phyloP scores from a whole-genome alignment of 1,140 invertebrate species.

The Drosophila elegans region DNA sequence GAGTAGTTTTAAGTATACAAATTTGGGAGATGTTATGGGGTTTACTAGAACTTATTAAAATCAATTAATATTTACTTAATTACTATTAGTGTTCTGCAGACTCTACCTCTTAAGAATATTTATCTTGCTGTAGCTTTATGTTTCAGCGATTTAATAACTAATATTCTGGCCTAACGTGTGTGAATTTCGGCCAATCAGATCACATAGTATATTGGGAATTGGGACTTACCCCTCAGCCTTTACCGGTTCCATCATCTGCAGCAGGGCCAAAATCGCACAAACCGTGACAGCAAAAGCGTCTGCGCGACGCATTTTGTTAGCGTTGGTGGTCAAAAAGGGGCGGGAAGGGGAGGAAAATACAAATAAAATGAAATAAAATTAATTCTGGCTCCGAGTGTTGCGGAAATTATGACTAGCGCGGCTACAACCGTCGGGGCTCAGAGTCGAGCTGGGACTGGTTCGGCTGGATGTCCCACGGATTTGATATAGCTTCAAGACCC shows the following conservation, averaged over 20 bases:
- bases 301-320: conserved; percentile 69
- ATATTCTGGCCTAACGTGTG: conserved; percentile 1
- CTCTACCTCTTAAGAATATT: no score
- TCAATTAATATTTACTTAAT: no score
- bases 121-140: no score
- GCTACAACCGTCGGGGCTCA: conserved; percentile 58
- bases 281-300: conserved; percentile 58
- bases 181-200: conserved; percentile 2
- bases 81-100: no score
- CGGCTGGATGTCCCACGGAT: conserved; percentile 47
- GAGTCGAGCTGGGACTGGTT: conserved; percentile 72
- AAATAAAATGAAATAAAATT: conserved; percentile 42
- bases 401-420: conserved; percentile 48
- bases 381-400: conserved; percentile 12
- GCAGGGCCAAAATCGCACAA: conserved; percentile 46
- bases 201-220: conserved; percentile 7
- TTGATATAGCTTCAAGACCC: conserved; percentile 55
- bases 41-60: no score
- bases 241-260: conserved; percentile 63
- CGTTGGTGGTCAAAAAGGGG: conserved; percentile 13
- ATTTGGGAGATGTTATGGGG: not conserved
- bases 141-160: not conserved
- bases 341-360: conserved; percentile 27
- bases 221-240: conserved; percentile 70
- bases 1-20: not conserved